Percentiles rank a stretch among this genome's conserved stretches.
Evolutionary conservation across 1,140 invertebrate species (phyloP).

Genomic region (Drosophila nannoptera): DNA sequence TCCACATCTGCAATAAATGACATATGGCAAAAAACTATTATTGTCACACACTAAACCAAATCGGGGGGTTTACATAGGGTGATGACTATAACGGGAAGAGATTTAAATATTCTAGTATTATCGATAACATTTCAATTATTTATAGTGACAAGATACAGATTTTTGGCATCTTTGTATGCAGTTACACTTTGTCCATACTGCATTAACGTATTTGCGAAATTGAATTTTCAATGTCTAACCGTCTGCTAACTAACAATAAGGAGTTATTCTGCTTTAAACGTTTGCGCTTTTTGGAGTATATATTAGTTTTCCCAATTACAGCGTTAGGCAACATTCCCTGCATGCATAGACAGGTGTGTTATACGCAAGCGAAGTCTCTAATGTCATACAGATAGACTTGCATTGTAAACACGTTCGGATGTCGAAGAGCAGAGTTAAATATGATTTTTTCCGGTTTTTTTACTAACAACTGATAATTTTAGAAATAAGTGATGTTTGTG

Average conservation of each 20-base stretch:
- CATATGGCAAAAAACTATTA: too few species aligned
- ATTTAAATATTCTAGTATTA: too few species aligned
- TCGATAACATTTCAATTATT: too few species aligned
- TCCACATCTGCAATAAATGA: neutral
- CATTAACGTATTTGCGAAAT: slow-evolving; percentile 22
- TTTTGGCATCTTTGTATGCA: too few species aligned
- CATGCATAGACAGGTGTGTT: slow-evolving; percentile 7
- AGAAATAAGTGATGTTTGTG: too few species aligned
- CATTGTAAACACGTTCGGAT: neutral
- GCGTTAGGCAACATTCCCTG: slow-evolving; percentile 21
- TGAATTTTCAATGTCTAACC: slow-evolving; percentile 19
- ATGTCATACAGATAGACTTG: neutral
- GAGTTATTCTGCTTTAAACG: slow-evolving; percentile 7
- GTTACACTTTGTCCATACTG: neutral
- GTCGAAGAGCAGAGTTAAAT: too few species aligned
- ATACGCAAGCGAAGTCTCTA: neutral
- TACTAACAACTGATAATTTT: too few species aligned
- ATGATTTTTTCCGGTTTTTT: too few species aligned
- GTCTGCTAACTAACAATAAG: neutral
- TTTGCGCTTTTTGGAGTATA: slow-evolving; percentile 6
- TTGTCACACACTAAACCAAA: too few species aligned
- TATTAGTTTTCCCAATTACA: neutral
- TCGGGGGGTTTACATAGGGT: too few species aligned
- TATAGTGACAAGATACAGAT: too few species aligned
- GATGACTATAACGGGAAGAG: too few species aligned